Percentiles rank a stretch among this genome's conserved stretches.
Conservation (phyloP, 2,888 invertebrate species). For the Macrosoma leucophasiata region DNA sequence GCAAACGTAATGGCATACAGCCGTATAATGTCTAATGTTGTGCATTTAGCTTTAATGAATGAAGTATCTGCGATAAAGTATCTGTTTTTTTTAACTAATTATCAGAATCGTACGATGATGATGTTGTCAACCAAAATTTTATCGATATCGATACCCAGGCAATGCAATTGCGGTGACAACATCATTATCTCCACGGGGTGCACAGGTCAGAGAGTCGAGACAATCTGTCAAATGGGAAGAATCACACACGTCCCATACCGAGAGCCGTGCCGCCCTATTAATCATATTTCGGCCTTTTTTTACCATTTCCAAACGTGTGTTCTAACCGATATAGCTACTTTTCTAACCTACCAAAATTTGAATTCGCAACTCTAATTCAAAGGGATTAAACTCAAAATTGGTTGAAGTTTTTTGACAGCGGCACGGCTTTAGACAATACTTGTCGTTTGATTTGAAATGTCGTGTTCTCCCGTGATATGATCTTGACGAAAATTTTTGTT, state of each 20-base stretch:
- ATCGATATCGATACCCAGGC: conserved; percentile 47
- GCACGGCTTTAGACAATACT: conserved; percentile 57
- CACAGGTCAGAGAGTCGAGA: conserved; percentile 70
- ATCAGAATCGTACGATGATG: too few species aligned
- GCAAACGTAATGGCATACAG: too few species aligned
- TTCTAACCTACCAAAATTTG: conserved; percentile 41
- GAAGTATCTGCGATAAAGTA: too few species aligned
- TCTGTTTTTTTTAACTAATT: too few species aligned
- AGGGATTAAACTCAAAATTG: conserved; percentile 27
- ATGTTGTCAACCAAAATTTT: conserved; percentile 8
- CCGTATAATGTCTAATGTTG: too few species aligned
- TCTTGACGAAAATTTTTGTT: conserved; percentile 64
- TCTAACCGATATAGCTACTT: conserved; percentile 68
- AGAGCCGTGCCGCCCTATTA: conserved; percentile 70
- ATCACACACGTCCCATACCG: conserved; percentile 66
- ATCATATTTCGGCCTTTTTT: conserved; percentile 72
- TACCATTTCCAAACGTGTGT: conserved; percentile 67
- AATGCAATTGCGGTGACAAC: conserved; percentile 38
- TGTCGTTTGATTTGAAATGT: conserved; percentile 69
- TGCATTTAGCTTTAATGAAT: too few species aligned
- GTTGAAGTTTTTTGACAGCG: conserved; percentile 34
- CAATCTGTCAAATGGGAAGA: conserved; percentile 74
- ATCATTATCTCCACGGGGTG: conserved; percentile 69
- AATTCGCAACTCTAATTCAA: too few species aligned
- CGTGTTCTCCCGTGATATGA: conserved; percentile 60